Conservation (phyloP, 1,140 invertebrate species). For the Pentalonia nigronervosa region DNA sequence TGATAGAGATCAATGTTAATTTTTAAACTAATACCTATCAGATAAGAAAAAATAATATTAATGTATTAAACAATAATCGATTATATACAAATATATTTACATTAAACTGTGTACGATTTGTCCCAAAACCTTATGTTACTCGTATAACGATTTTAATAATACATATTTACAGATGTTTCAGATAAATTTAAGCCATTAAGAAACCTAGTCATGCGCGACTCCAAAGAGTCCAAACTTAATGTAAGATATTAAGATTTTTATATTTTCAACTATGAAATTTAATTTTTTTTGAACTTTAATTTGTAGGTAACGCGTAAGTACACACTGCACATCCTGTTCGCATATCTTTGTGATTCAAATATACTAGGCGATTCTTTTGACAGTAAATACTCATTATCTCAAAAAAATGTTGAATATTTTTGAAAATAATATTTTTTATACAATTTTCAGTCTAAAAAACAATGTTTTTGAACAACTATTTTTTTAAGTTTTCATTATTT, state of each 20-base stretch:
- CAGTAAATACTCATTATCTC: too few relatives aligned
- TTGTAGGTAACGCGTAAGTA: neutral
- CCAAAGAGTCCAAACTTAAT: neutral
- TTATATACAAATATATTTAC: neutral
- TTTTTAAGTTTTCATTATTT: too few relatives aligned
- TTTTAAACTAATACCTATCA: neutral
- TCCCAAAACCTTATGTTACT: neutral
- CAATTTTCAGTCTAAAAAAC: too few relatives aligned
- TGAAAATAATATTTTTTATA: too few relatives aligned
- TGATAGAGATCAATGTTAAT: constrained; percentile 3
- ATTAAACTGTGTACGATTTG: constrained; percentile 3
- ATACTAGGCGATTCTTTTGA: too few relatives aligned
- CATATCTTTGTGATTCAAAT: too few relatives aligned
- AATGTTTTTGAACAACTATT: too few relatives aligned
- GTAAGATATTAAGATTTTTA: neutral
- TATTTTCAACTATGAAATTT: neutral
- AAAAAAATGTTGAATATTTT: too few relatives aligned
- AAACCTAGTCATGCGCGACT: neutral
- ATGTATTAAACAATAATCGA: neutral
- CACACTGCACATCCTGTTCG: too few relatives aligned
- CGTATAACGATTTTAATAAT: neutral
- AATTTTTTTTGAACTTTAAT: neutral
- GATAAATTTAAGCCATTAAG: neutral
- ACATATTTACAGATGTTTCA: neutral
- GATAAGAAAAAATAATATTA: neutral